Evolutionary conservation across 2,888 invertebrate species (phyloP).

Genomic region (Tachina lurida): DNA sequence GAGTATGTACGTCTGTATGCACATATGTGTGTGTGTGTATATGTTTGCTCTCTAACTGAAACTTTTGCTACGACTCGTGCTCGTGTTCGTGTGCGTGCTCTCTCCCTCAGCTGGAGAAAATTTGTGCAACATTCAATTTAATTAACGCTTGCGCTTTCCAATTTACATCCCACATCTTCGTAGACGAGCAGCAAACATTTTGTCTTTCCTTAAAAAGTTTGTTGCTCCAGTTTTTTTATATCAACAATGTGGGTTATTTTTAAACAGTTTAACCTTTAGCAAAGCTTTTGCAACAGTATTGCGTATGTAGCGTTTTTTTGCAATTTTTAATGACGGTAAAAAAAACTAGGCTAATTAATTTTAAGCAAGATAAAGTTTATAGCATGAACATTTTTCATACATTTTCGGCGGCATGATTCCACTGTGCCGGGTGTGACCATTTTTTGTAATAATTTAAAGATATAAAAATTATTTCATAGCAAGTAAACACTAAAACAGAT

Average conservation of each 20-base stretch:
- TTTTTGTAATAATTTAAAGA: no score
- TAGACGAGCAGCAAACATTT: constrained; percentile 12
- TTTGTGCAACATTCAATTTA: constrained; percentile 21
- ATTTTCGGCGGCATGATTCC: no score
- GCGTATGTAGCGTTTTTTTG: constrained; percentile 35
- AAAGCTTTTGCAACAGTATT: constrained; percentile 15
- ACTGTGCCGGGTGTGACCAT: no score
- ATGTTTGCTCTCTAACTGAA: not conserved
- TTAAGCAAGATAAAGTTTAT: no score
- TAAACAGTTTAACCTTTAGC: constrained; percentile 40
- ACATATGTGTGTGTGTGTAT: no score
- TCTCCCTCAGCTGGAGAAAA: constrained; percentile 16
- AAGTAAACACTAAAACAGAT: no score
- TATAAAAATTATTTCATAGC: no score
- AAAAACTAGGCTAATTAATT: not conserved
- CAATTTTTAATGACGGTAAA: not conserved
- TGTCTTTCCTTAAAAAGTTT: constrained; percentile 41
- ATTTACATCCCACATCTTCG: constrained; percentile 48
- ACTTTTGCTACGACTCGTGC: not conserved
- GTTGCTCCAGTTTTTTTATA: constrained; percentile 56
- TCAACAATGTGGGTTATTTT: constrained; percentile 65
- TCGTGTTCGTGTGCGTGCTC: not conserved
- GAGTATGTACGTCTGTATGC: no score
- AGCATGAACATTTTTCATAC: no score
- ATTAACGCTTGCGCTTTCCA: constrained; percentile 62